A percentile compares a stretch with the other conserved stretches of the same genome.
Evolutionary conservation across 2,888 invertebrate species (phyloP).

Genomic region (Timema cristinae): DNA sequence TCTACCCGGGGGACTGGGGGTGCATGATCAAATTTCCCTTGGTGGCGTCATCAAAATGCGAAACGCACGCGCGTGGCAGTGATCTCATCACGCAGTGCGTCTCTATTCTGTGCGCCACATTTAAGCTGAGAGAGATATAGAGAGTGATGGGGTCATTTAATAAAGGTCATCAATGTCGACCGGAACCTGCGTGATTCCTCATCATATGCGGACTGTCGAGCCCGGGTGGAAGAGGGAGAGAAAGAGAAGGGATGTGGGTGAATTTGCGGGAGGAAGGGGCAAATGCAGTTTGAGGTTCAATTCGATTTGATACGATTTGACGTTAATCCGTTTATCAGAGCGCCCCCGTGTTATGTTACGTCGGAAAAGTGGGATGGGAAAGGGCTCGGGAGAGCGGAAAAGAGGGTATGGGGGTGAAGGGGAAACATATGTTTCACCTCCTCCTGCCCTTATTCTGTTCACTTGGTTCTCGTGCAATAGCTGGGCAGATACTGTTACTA

Average conservation of each 20-base stretch:
- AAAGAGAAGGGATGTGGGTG: too few species aligned
- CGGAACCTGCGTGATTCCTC: slow-evolving; percentile 22
- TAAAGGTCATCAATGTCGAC: slow-evolving; percentile 27
- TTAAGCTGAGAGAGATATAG: slow-evolving; percentile 21
- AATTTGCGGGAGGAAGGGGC: slow-evolving; percentile 2
- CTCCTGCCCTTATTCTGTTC: not conserved
- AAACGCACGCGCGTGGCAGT: not conserved
- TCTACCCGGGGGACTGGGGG: too few species aligned
- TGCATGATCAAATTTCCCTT: too few species aligned
- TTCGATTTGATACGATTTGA: slow-evolving; percentile 32
- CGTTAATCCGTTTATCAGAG: slow-evolving; percentile 32
- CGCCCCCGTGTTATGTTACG: slow-evolving; percentile 17
- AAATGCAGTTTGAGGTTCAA: slow-evolving; percentile 31
- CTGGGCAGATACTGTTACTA: not conserved
- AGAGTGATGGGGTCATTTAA: slow-evolving; percentile 14
- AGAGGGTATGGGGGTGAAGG: slow-evolving; percentile 7
- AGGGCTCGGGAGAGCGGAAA: not conserved
- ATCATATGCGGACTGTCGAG: slow-evolving; percentile 16
- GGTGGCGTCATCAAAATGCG: too few species aligned
- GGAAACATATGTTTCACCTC: slow-evolving; percentile 20
- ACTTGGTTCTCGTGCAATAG: not conserved
- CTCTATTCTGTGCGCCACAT: slow-evolving; percentile 13
- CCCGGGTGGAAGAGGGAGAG: slow-evolving; percentile 12
- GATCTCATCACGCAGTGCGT: not conserved
- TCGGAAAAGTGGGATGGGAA: slow-evolving; percentile 8